A percentile compares a stretch with the other conserved stretches of the same genome.
phyloP scores from a whole-genome alignment of 2,888 invertebrate genomes.

The Polydrusus pterygomalis region DNA sequence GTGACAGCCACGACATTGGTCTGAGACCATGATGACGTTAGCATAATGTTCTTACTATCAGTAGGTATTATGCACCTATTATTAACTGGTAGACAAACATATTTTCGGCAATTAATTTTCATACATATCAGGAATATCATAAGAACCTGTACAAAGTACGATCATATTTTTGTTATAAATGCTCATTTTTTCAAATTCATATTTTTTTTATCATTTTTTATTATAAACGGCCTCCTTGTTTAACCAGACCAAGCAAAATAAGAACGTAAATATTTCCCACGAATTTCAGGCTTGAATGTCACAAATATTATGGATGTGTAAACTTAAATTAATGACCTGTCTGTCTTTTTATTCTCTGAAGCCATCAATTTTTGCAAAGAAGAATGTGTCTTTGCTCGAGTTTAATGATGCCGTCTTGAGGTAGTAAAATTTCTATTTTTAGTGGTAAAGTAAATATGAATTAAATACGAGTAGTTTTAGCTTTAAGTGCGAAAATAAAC shows the following conservation, averaged over 20 bases:
- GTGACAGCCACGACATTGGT: too few species aligned
- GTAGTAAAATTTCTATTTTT: constrained; percentile 41
- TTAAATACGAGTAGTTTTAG: background rate
- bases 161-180: background rate
- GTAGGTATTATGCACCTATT: too few species aligned
- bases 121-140: too few species aligned
- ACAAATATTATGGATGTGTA: constrained; percentile 32
- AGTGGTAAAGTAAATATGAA: constrained; percentile 9
- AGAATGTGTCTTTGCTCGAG: constrained; percentile 26
- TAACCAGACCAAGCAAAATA: constrained; percentile 9
- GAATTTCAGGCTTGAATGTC: constrained; percentile 40
- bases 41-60: too few species aligned
- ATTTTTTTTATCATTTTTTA: background rate
- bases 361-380: constrained; percentile 37
- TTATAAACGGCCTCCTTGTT: constrained; percentile 5
- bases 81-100: too few species aligned
- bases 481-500: background rate
- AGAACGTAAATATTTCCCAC: constrained; percentile 36
- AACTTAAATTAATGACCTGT: constrained; percentile 36
- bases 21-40: too few species aligned
- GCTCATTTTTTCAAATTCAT: background rate
- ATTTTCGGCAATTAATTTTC: too few species aligned
- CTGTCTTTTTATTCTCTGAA: constrained; percentile 23
- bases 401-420: constrained; percentile 36
- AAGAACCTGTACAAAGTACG: too few species aligned